Evolutionary conservation across 2,113 vertebrate species (phyloP).

Genomic region (Labeo catla): DNA sequence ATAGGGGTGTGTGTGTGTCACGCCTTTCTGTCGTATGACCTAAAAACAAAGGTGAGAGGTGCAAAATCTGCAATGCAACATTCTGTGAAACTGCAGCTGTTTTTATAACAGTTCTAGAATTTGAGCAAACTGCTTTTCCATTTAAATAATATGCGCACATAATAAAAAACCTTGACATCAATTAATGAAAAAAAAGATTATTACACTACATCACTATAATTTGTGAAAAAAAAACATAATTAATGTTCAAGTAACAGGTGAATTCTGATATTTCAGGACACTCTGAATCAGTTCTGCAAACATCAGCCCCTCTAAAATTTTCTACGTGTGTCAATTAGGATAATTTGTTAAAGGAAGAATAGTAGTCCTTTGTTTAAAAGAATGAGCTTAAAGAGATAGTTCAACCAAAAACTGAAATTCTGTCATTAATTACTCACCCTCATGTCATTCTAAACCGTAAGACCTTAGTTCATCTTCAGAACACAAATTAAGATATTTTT

Average conservation of each 20-base stretch:
- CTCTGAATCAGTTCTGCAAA: not conserved
- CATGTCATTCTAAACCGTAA: too few species aligned
- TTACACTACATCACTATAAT: not conserved
- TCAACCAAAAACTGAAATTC: too few species aligned
- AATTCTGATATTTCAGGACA: not conserved
- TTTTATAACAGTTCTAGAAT: not conserved
- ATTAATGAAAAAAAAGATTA: not conserved
- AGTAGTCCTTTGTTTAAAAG: too few species aligned
- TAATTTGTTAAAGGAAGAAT: too few species aligned
- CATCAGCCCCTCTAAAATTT: not conserved
- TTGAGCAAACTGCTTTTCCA: too few species aligned
- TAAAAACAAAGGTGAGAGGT: conserved; percentile 8
- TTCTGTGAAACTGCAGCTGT: not conserved
- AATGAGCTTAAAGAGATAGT: too few species aligned
- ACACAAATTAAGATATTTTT: too few species aligned
- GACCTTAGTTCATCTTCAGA: too few species aligned
- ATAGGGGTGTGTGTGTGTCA: not conserved
- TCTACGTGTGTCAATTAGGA: not conserved
- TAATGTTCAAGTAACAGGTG: not conserved
- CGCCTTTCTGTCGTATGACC: not conserved
- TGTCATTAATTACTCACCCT: too few species aligned
- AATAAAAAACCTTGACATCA: too few species aligned
- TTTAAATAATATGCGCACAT: not conserved
- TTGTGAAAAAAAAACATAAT: not conserved
- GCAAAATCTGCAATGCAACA: not conserved